A percentile compares a stretch with the other conserved stretches of the same genome.
These are phyloP conservation scores for Sarcophaga bullata DNA, from an alignment of 1,140 invertebrate species.

Conservation along the genomic window DNA sequence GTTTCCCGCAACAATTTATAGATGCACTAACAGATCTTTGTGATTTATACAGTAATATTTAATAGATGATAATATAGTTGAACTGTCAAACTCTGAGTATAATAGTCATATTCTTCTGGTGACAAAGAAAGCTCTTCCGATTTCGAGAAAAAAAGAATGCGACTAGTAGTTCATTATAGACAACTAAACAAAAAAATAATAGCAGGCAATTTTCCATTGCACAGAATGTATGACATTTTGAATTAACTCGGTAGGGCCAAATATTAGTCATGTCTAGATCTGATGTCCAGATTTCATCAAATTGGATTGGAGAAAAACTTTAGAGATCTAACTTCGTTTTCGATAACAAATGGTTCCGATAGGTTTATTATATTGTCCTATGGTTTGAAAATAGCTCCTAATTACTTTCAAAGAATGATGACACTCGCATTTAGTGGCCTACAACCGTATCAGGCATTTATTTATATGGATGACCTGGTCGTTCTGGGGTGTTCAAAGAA, in stretches of 20 bases:
- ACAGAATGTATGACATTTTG: not conserved
- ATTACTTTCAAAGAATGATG: too few species aligned
- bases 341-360: not conserved
- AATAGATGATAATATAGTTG: not conserved
- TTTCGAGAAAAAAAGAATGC: not conserved
- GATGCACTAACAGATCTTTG: not conserved
- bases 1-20: not conserved
- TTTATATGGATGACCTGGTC: not conserved
- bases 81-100: not conserved
- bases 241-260: not conserved
- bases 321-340: not conserved
- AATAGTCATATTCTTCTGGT: not conserved
- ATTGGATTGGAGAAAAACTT: not conserved
- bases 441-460: too few species aligned
- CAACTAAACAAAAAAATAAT: not conserved
- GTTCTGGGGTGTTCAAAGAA: slow-evolving; percentile 20
- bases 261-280: not conserved
- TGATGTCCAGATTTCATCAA: not conserved
- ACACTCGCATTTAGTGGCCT: too few species aligned
- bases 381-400: too few species aligned
- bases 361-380: not conserved
- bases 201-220: too few species aligned
- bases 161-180: not conserved
- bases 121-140: not conserved
- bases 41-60: not conserved